Evolutionary conservation across 2,888 invertebrate genomes (phyloP).

Genomic region (Salpingus planirostris): DNA sequence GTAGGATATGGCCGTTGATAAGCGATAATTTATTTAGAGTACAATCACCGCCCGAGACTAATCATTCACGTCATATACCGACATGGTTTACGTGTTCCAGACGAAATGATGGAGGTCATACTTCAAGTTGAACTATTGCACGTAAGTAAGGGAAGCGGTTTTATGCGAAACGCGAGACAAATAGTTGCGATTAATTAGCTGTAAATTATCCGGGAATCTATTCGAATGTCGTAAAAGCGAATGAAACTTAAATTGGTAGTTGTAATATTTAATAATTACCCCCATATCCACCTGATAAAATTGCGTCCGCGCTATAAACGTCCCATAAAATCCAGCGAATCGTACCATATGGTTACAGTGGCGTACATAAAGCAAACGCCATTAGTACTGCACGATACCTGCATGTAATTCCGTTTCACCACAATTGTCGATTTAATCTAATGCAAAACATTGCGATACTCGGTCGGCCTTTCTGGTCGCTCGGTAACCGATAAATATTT

Average conservation of each 20-base stretch:
- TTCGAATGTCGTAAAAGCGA: constrained; percentile 3
- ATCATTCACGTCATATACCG: no score
- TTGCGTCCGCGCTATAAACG: constrained; percentile 17
- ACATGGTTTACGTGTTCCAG: no score
- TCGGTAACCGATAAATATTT: constrained; percentile 19
- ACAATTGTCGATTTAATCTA: constrained; percentile 15
- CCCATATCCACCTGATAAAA: constrained; percentile 16
- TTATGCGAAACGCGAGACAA: no score
- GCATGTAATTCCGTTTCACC: constrained; percentile 12
- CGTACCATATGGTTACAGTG: constrained; percentile 21
- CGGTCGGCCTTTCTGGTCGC: constrained; percentile 6
- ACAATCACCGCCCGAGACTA: no score
- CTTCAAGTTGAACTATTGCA: no score
- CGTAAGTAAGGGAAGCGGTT: no score
- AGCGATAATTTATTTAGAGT: no score
- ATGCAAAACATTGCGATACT: constrained; percentile 11
- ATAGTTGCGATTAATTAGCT: no score
- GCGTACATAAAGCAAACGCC: constrained; percentile 12
- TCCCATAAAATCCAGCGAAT: constrained; percentile 20
- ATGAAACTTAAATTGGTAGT: constrained; percentile 3
- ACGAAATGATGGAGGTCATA: no score
- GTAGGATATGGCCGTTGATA: no score
- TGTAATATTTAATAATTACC: constrained; percentile 18
- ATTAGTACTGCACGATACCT: constrained; percentile 9
- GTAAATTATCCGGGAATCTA: constrained; percentile 1